A percentile compares a stretch with the other conserved stretches of the same genome.
Conservation (phyloP, 1,140 invertebrate genomes). For the Gonioctena quinquepunctata region DNA sequence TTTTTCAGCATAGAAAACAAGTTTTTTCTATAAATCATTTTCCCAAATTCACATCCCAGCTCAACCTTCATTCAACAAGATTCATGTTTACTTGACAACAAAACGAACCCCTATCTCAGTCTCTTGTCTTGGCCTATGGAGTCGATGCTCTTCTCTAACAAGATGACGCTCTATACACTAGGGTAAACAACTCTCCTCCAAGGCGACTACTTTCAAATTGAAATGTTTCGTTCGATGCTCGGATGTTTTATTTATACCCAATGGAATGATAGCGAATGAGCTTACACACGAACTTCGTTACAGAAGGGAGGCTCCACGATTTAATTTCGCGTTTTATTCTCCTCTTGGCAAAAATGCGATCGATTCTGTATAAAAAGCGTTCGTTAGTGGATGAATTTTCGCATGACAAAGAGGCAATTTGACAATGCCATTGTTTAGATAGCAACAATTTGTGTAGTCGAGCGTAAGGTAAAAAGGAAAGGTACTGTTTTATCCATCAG, state of each 20-base stretch:
- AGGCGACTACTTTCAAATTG: slow-evolving; percentile 19
- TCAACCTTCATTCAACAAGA: neutral
- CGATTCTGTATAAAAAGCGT: slow-evolving; percentile 1
- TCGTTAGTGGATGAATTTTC: slow-evolving; percentile 14
- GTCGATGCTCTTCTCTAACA: neutral
- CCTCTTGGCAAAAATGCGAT: neutral
- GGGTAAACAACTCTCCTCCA: slow-evolving; percentile 7
- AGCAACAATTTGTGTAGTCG: neutral
- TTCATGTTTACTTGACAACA: neutral
- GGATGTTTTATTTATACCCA: slow-evolving; percentile 22
- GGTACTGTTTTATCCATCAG: too few relatives aligned
- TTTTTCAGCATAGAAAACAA: too few relatives aligned
- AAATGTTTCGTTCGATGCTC: slow-evolving; percentile 10
- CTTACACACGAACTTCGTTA: neutral
- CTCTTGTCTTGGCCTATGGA: neutral
- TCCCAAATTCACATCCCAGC: neutral
- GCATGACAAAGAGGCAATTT: neutral
- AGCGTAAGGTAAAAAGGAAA: neutral
- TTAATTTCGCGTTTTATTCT: slow-evolving; percentile 13
- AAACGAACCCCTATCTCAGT: neutral
- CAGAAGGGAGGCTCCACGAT: neutral
- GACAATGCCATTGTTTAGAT: neutral
- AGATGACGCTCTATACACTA: slow-evolving; percentile 9
- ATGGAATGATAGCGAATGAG: slow-evolving; percentile 8
- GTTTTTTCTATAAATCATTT: too few relatives aligned